Evolutionary conservation across 2,888 invertebrate species (phyloP), one percentile per base, ranked within the genome.

Genomic region (Mycogona germanica): DNA sequence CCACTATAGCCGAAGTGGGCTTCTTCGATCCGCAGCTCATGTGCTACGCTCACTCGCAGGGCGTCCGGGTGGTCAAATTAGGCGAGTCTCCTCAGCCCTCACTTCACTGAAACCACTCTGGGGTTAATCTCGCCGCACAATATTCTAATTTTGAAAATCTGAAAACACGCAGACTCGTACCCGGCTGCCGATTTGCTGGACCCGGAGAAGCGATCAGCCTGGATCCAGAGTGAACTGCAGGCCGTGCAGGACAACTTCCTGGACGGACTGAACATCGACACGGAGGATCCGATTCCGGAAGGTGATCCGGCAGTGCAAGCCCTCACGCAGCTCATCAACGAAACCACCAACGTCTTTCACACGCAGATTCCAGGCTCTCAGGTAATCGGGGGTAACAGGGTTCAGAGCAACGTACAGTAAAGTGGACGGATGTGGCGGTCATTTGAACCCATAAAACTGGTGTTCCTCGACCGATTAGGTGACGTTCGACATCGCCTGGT

Each of bases 401-500:
- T 48, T 29, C 29, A 3, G 3, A 48, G 37, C n/a, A 21, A 53
- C 3, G 28, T 32, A 14, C 17, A 17, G 23, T 1, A 35, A 51
- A 21, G 19, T 6, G 21, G 21, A 28, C 1, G 29, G 21, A 14
- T 46, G 14, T 45, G 19, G 1, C 28, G 45, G 2, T 45, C 25
- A 45, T 23, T 45, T 5, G 41, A 5, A n/a, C n/a, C n/a, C n/a
- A n/a, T n/a, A 45, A 44, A 45, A 45, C 7, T 45, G 6, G 17
- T 45, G 6, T n/a, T n/a, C 12, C 26, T 2, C 21, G 14, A n/a
- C n/a, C 3, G 2, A 55, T 2, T 54, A 70, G 70, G 63, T 71
- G 3, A 66, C 66, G 3, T 67, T 71, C 25, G 71, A 72, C 58
- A 67, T 70, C 29, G 69, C 69, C 2, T 71, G 70, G 70, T 67